phyloP scores from a whole-genome alignment of 2,113 vertebrate genomes.

The Capreolus pygargus region DNA sequence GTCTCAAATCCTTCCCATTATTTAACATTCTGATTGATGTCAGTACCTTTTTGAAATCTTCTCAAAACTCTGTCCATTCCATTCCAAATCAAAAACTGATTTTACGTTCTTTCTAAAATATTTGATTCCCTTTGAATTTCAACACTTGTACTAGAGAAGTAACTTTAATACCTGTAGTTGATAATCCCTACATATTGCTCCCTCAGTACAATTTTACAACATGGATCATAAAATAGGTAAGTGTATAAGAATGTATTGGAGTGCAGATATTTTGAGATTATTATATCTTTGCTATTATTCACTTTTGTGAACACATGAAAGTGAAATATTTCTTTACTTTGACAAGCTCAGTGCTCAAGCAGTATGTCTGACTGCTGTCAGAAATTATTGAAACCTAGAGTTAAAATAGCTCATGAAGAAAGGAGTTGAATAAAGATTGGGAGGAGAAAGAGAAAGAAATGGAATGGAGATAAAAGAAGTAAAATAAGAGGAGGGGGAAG shows the following conservation, averaged over 20 bases:
- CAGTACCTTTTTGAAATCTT: not conserved
- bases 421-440: not conserved
- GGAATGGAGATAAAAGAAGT: not conserved
- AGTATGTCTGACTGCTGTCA: not conserved
- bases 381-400: not conserved
- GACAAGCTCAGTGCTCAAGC: not conserved
- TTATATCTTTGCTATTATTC: not conserved
- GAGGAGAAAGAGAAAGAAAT: not conserved
- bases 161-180: not conserved
- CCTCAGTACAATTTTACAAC: not conserved
- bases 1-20: not conserved
- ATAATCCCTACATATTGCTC: not conserved
- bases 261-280: not conserved
- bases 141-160: not conserved
- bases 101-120: not conserved
- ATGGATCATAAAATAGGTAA: not conserved
- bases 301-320: not conserved
- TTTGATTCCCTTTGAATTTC: not conserved
- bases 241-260: not conserved
- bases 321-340: not conserved
- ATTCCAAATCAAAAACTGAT: not conserved
- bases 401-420: not conserved
- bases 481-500: not conserved
- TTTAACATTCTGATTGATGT: not conserved
- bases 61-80: not conserved